Evolutionary conservation across 2,888 invertebrate genomes (phyloP).

Genomic region (Diabrotica balteata): DNA sequence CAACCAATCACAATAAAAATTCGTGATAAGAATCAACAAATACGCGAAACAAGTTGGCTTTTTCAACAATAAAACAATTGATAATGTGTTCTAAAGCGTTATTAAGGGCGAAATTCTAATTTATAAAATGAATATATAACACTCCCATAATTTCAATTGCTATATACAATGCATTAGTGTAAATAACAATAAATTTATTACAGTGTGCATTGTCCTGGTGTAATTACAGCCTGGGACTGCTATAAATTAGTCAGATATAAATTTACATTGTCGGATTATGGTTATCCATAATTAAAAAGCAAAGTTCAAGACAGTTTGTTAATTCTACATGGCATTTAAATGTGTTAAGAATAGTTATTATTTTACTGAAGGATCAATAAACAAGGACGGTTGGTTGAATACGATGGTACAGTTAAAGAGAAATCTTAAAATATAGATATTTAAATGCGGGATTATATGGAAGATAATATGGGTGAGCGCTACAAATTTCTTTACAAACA

Average conservation of each 20-base stretch:
- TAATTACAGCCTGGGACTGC: constrained; percentile 44
- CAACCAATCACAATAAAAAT: constrained; percentile 31
- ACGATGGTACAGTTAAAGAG: too few relatives aligned
- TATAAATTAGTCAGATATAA: constrained; percentile 46
- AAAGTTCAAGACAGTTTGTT: too few relatives aligned
- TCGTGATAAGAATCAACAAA: constrained; percentile 32
- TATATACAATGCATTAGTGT: constrained; percentile 36
- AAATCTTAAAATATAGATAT: too few relatives aligned
- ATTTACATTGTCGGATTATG: constrained; percentile 31
- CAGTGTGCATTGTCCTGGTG: constrained; percentile 39
- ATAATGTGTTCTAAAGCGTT: constrained; percentile 30
- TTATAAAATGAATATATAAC: constrained; percentile 32
- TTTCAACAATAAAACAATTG: constrained; percentile 29
- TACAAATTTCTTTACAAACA: too few relatives aligned
- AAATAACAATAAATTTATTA: constrained; percentile 43
- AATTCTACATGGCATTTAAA: too few relatives aligned
- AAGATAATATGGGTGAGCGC: too few relatives aligned
- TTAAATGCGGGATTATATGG: too few relatives aligned
- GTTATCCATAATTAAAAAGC: too few relatives aligned
- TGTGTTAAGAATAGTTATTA: too few relatives aligned
- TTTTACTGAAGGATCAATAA: too few relatives aligned
- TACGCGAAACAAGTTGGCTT: constrained; percentile 20
- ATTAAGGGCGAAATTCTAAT: constrained; percentile 37
- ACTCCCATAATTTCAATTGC: constrained; percentile 41
- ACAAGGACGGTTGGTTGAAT: too few relatives aligned